Conservation (phyloP, 1,140 invertebrate genomes). For the Rhopalosiphum padi region DNA sequence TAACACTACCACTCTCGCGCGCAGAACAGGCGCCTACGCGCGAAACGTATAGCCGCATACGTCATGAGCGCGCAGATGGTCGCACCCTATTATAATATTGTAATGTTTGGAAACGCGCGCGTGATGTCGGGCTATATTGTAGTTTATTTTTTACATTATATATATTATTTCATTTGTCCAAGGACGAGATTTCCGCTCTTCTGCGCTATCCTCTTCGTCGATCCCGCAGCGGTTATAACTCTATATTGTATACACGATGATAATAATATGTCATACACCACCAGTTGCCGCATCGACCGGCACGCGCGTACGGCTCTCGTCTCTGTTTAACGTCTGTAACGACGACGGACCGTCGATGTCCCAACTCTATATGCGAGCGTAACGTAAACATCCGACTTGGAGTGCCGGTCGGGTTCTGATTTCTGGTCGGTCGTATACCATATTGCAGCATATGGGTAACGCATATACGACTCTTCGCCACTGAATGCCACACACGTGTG, state of each 20-base stretch:
- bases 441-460: too few species aligned
- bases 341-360: neutral
- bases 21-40: conserved; percentile 43
- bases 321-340: neutral
- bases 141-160: neutral
- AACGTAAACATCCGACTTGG: neutral
- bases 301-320: neutral
- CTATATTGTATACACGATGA: neutral
- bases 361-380: neutral
- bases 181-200: neutral
- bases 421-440: neutral
- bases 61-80: conserved; percentile 27
- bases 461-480: neutral
- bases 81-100: neutral
- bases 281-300: too few species aligned
- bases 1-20: neutral
- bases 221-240: neutral
- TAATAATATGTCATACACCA: too few species aligned
- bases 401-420: neutral
- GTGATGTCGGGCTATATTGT: neutral
- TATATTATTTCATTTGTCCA: neutral
- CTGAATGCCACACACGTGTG: neutral
- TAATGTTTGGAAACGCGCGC: neutral
- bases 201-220: neutral
- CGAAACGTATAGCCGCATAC: neutral